phyloP scores from a whole-genome alignment of 2,888 invertebrate species.

The Diploptera punctata region DNA sequence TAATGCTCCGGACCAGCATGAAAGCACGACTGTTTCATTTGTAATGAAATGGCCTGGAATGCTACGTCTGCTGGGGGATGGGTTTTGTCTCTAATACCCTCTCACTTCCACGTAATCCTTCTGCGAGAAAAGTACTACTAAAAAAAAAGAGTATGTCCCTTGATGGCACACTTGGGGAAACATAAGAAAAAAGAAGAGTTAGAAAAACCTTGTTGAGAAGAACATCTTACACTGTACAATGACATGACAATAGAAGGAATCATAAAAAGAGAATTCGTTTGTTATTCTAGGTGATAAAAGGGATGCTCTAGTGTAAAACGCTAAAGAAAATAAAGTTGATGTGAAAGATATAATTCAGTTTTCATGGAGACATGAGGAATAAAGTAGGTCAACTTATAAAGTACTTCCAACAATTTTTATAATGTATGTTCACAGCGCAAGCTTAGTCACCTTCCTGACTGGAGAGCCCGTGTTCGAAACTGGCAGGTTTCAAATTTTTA shows the following conservation, averaged over 20 bases:
- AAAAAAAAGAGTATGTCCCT: background rate
- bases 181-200: no score
- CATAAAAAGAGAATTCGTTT: background rate
- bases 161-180: background rate
- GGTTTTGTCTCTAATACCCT: background rate
- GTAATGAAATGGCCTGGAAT: slow-evolving; percentile 33
- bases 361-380: no score
- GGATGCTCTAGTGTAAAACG: no score
- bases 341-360: no score
- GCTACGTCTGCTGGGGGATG: slow-evolving; percentile 39
- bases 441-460: no score
- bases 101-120: background rate
- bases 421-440: no score
- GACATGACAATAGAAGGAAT: background rate
- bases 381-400: no score
- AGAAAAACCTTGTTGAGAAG: background rate
- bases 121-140: background rate
- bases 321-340: no score
- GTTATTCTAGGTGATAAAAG: no score
- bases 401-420: no score
- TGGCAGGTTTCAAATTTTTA: no score
- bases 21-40: slow-evolving; percentile 17
- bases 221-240: background rate
- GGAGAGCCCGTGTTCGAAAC: no score
- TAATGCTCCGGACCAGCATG: background rate